Evolutionary conservation across 2,888 invertebrate species (phyloP).

Genomic region (Graphium colonna): DNA sequence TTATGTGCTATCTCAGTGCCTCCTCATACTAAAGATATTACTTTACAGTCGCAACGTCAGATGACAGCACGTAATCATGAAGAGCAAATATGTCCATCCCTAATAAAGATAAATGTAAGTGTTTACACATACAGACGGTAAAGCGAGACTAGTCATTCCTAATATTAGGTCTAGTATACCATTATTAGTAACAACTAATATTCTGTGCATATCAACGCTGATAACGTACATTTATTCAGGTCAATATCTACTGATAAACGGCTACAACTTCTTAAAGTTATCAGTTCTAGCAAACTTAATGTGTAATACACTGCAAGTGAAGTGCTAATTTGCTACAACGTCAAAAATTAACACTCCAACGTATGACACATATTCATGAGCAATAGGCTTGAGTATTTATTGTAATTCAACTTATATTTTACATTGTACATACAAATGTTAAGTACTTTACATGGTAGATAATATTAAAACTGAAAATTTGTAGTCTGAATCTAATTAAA

Average conservation of each 20-base stretch:
- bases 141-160: constrained; percentile 27
- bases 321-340: constrained; percentile 4
- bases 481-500: too few species aligned
- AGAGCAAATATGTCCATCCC: constrained; percentile 5
- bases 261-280: constrained; percentile 29
- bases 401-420: too few species aligned
- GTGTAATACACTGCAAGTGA: neutral
- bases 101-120: neutral
- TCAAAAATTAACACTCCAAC: constrained; percentile 8
- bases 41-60: neutral
- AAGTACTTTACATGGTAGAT: too few species aligned
- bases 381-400: constrained; percentile 5
- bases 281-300: constrained; percentile 1
- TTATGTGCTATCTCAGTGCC: too few species aligned
- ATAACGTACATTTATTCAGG: constrained; percentile 64
- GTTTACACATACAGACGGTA: constrained; percentile 11
- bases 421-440: too few species aligned
- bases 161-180: constrained; percentile 44
- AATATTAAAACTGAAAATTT: too few species aligned
- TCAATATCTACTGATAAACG: constrained; percentile 66
- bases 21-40: too few species aligned
- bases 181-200: constrained; percentile 38
- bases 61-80: constrained; percentile 6
- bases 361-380: constrained; percentile 11
- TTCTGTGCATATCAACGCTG: constrained; percentile 42